Evolutionary conservation across 2,113 vertebrate genomes (phyloP), one percentile per base, ranked within the genome.

Genomic region (Stegastes partitus): DNA sequence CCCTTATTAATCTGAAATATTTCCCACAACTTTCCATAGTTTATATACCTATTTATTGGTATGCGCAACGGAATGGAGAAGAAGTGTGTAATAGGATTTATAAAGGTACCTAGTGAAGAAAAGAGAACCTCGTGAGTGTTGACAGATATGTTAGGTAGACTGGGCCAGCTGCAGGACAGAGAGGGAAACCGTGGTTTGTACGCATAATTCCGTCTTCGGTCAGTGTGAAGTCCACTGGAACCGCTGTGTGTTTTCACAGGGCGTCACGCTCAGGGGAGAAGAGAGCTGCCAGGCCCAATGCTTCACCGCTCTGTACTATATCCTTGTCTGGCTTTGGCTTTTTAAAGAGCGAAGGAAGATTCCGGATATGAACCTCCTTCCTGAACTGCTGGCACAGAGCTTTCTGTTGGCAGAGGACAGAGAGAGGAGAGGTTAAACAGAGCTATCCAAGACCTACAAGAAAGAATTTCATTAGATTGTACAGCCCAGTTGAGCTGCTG

Each of bases 331-430:
- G 93, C 90, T 97, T 98, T 42, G 92, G 89, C 82, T 96, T 97
- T 93, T 99, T 99, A 90, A 97, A 99, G 83, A 99, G 96, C 14
- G 96, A 96, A 1, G 98, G 98, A 79, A 99, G 96, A 90, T 99
- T 99, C 88, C 96, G 96, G 93, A 99, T 99, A 79, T 99, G 98
- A 84, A 99, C 97, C 91, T 99, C 98, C 91, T 99, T 99, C 87
- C 96, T 97, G 89, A 99, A 99, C 89, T 99, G 97, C 90, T 99
- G 96, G 74, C 97, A 98, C 2, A 99, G 93, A 22, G 97, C 96
- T 93, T 98, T 99, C 98, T 99, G 94, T 90, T 85, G 81, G 88
- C 75, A 74, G 79, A 87, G 28, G 72, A 93, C 56, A 88, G 42
- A 69, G 62, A 73, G 51, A 61, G 25, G 56, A 85, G 37, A 78